These are phyloP conservation scores for Telmatochromis brachygnathus DNA, from an alignment of 2,113 vertebrate genomes.

Conservation along the genomic window DNA sequence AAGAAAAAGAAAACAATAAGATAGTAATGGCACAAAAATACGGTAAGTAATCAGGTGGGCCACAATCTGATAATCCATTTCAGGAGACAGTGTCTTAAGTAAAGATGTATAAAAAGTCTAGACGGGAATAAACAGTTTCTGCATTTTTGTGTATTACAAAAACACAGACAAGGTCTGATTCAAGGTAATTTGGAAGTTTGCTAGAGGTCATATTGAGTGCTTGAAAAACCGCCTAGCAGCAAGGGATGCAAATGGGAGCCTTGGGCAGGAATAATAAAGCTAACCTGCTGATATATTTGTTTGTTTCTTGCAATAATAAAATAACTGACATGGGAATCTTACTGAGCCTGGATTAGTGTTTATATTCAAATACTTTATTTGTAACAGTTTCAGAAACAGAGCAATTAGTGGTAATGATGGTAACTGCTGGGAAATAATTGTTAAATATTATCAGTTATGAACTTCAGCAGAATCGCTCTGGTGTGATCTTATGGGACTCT, in stretches of 20 bases:
- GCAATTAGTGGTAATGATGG: not conserved
- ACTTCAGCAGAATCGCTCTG: not conserved
- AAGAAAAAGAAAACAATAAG: conserved; percentile 8
- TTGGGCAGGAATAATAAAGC: conserved; percentile 8
- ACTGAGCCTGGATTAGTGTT: not conserved
- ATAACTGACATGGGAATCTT: conserved; percentile 8
- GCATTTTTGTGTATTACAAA: not conserved
- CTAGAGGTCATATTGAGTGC: not conserved
- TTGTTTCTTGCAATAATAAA: conserved; percentile 5
- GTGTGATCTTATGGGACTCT: not conserved
- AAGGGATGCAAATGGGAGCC: not conserved
- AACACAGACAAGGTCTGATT: not conserved
- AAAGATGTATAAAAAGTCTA: not conserved
- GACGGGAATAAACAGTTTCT: not conserved
- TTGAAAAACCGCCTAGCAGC: not conserved
- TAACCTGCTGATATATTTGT: conserved; percentile 15
- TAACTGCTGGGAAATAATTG: not conserved
- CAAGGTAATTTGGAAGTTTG: not conserved
- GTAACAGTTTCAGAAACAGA: not conserved
- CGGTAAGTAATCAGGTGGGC: conserved; percentile 25
- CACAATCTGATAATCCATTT: conserved; percentile 1
- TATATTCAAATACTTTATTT: not conserved
- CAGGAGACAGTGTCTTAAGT: not conserved
- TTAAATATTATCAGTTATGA: not conserved
- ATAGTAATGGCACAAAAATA: conserved; percentile 16